phyloP scores from a whole-genome alignment of 2,888 invertebrate species.

The Agrotis ipsilon region DNA sequence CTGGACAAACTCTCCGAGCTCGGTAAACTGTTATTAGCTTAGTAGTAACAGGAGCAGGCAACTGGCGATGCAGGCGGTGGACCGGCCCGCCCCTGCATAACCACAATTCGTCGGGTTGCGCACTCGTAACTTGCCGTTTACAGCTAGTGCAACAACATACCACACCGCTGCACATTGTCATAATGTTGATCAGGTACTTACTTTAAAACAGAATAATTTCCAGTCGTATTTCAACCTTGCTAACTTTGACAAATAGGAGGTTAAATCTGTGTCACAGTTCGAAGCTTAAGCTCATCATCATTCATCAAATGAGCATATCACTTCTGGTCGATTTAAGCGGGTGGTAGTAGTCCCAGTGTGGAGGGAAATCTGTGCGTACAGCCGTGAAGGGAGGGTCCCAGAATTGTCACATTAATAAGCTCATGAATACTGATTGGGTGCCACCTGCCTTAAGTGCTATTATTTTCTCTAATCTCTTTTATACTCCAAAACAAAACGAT shows the following conservation, averaged over 20 bases:
- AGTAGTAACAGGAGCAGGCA: conserved; percentile 75
- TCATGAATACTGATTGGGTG: conserved; percentile 85
- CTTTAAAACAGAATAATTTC: conserved; percentile 22
- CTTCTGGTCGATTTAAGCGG: conserved; percentile 86
- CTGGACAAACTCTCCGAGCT: conserved; percentile 72
- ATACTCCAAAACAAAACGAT: conserved; percentile 22
- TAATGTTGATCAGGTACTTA: conserved; percentile 22
- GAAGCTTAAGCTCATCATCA: conserved; percentile 76
- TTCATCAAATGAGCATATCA: conserved; percentile 81
- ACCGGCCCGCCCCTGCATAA: conserved; percentile 70
- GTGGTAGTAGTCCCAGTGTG: conserved; percentile 69
- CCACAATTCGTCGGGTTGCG: conserved; percentile 68
- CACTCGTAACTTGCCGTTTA: conserved; percentile 61
- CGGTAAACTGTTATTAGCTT: conserved; percentile 82
- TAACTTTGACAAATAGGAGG: conserved; percentile 16
- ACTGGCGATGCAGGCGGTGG: conserved; percentile 71
- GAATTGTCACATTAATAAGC: conserved; percentile 85
- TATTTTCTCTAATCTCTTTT: conserved; percentile 61
- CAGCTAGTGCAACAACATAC: conserved; percentile 43
- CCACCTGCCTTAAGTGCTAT: conserved; percentile 65
- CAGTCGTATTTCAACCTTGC: conserved; percentile 24
- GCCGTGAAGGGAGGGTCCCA: conserved; percentile 71
- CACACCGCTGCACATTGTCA: conserved; percentile 22
- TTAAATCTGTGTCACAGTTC: conserved; percentile 36
- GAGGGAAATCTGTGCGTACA: conserved; percentile 79